Evolutionary conservation across 2,888 invertebrate genomes (phyloP), one percentile per base, ranked within the genome.

Genomic region (Fragum fragum): DNA sequence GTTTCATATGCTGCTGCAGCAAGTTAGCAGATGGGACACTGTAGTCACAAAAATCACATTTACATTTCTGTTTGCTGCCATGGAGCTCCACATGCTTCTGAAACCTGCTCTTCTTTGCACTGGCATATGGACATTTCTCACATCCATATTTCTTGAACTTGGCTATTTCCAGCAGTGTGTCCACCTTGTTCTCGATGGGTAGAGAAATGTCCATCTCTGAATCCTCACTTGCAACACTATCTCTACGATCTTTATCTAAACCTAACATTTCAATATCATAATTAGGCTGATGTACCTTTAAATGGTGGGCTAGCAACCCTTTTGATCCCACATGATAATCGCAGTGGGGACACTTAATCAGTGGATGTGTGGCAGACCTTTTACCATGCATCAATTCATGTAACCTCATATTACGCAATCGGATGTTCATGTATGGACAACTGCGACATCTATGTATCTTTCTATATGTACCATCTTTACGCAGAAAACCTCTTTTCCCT

Each of bases 11-110:
- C 93, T 97, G 97, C 52, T 96, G 96, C 89, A 97, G 97, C 93
- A 97, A 97, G 1, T 97, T 97, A 90, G 97, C 97, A 93, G 97
- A 97, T 90, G 97, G 97, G 0, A 98, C 98, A 1, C 97, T 97
- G 94, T 98, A 98, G 95, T 98, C 98, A 94, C 98, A 98, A 59
- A 96, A 95, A 89, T 97, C 96, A 95, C 98, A 98, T 89, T 96
- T 96, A 93, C 97, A 98, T 81, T 97, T 96, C 94, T 97, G 97
- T 90, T 97, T 96, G 0, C 97, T 97, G 3, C 98, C 98, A 92
- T 98, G 98, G 61, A 98, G 95, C 23, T 97, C 96, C 88, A 97
- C 94, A 94, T 98, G 98, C 32, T 97, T 96, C 94, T 97, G 97
- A 94, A 97, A 98, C 93, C 98, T 97, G 90, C 97, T 97, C 53